Evolutionary conservation across 2,797 vertebrate genomes (phyloP), one percentile per base, ranked within the genome.

Genomic region (Arrhamphus sclerolepis): DNA sequence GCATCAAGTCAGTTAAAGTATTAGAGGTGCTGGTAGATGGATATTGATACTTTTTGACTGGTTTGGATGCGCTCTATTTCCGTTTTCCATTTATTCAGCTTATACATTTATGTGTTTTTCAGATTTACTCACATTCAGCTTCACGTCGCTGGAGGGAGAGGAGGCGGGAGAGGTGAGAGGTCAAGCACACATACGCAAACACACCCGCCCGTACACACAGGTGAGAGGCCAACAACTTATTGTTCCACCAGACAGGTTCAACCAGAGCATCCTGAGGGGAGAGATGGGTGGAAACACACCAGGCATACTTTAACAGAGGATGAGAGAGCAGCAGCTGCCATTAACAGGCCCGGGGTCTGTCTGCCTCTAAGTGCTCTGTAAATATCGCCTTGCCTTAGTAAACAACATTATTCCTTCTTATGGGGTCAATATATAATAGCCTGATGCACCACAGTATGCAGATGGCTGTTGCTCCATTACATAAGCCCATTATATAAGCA

Each of bases 361-460:
- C 56, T 50, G 54, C 50, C 68, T 75, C 51, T 74, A 65, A 77
- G 73, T 77, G 73, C 66, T 73, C 76, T 44, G 73, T 69, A 72
- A 74, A 77, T 54, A 66, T 55, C 8, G 21, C 51, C 58, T 19
- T 39, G 64, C 50, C 60, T 70, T 29, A 14, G 73, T 80, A 68
- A 77, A 77, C 82, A 82, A 6, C 72, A 64, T 72, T 52, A 54
- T 28, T 76, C 53, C 54, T 79, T 51, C 66, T 81, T 66, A 72
- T 67, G 50, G 72, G 66, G 14, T 38, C 62, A 39, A 78, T 70
- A 62, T 43, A 52, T 56, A 66, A 78, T 0, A 22, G 29, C 51
- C 66, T 38, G 68, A 70, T 72, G 51, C 61, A 43, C 56, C 50
- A 34, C 55, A 56, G 47, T 55, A 68, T 68, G 71, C 68, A 72